Conservation (phyloP, 2,113 vertebrate species). For the Tursiops truncatus region DNA sequence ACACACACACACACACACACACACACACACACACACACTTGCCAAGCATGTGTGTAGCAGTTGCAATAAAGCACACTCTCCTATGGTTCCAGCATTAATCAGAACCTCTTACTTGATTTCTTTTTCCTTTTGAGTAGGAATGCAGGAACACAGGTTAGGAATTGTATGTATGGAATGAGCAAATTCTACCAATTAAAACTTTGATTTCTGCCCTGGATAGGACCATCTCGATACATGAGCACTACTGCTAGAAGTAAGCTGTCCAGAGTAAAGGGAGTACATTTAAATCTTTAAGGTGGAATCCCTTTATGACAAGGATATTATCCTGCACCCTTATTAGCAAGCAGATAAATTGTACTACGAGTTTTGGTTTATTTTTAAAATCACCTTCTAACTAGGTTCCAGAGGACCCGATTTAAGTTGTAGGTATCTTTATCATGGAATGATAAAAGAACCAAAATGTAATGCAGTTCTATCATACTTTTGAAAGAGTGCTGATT, state of each 20-base stretch:
- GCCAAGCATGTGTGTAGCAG: background rate
- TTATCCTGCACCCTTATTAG: background rate
- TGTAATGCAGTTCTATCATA: background rate
- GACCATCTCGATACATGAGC: background rate
- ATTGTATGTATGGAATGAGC: background rate
- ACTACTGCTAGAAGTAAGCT: background rate
- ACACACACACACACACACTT: too few species aligned
- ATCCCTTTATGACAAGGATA: background rate
- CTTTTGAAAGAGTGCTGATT: background rate
- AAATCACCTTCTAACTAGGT: background rate
- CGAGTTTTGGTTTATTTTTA: conserved; percentile 28
- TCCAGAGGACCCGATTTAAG: background rate
- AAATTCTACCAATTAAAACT: background rate
- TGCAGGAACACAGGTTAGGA: conserved; percentile 10
- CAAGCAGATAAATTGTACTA: background rate
- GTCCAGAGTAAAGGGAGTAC: background rate
- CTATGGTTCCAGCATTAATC: background rate
- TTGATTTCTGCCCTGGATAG: conserved; percentile 3
- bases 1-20: background rate
- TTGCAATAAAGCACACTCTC: background rate
- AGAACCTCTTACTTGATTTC: background rate
- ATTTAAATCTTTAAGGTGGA: background rate
- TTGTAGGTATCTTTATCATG: background rate
- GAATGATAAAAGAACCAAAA: background rate
- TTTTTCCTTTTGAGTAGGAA: background rate